Base-by-base conservation (phyloP, 2,888 invertebrate genomes). In the Luperina nickerlii region DNA sequence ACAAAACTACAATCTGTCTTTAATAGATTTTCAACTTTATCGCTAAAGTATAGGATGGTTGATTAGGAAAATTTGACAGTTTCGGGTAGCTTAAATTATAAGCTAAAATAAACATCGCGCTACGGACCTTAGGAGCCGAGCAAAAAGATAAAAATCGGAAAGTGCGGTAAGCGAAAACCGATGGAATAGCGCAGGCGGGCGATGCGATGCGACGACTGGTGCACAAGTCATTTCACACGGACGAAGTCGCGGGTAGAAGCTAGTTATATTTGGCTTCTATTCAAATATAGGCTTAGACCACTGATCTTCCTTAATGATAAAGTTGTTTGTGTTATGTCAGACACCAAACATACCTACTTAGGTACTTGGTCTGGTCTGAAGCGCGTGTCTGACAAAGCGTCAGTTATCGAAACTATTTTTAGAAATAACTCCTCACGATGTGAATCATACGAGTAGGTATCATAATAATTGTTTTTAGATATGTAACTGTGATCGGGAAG, bases 301-400 rank as follows among this genome's bases (percentile, higher is more conserved):
- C 60, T n/a, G 42, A 63, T 63, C 1, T 38, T 38, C 13, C 13
- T 32, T 32, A 48, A 48, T 3, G 54, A 70, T 70, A 79, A 69
- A 57, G 9, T 42, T 8, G 51, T 54, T 32, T 32, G 1, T 32
- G 32, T 71, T 71, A 32, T 62, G 18, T 20, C 20, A 20, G 42
- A 57, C 65, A 18, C 1, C n/a, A 63, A 71, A 71, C 7, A 70
- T 32, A 9, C 32, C 5, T 32, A 63, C 45, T 4, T 13, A 20
- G 0, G 0, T 51, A 54, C 15, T 45, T 71, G 32, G 68, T 27
- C 48, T 63, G 45, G 66, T 62, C 38, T 80, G 51, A 65, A 24
- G 63, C 24, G 24, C 20, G 18, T 18, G 78, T 86, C 84, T 88
- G 81, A 78, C 74, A 81, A 82, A 62, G 62, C 69, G 74, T 75